phyloP scores from a whole-genome alignment of 2,797 vertebrate genomes.

The Leuciscus waleckii region DNA sequence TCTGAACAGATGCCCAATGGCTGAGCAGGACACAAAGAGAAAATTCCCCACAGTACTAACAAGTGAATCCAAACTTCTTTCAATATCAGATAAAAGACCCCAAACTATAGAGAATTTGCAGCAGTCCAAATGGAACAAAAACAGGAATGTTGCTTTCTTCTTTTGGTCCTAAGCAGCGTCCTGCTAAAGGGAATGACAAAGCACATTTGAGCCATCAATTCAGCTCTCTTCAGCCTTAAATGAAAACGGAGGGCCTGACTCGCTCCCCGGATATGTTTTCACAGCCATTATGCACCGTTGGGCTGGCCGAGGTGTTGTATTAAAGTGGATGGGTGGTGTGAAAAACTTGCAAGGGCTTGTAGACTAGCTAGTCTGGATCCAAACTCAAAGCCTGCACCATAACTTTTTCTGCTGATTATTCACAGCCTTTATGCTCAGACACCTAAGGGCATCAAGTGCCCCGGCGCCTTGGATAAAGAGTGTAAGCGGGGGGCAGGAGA shows the following conservation, averaged over 20 bases:
- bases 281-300: conserved; percentile 68
- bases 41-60: conserved; percentile 57
- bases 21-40: conserved; percentile 29
- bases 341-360: conserved; percentile 63
- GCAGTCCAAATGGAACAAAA: conserved; percentile 48
- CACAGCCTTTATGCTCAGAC: conserved; percentile 42
- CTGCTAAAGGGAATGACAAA: conserved; percentile 51
- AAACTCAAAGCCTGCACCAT: conserved; percentile 44
- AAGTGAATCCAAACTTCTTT: conserved; percentile 58
- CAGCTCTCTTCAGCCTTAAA: conserved; percentile 52
- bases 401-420: conserved; percentile 52
- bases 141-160: conserved; percentile 39
- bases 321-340: conserved; percentile 68
- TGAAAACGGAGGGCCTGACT: conserved; percentile 47
- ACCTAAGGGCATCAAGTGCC: conserved; percentile 44
- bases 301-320: conserved; percentile 71
- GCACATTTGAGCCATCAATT: conserved; percentile 62
- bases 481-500: conserved; percentile 22
- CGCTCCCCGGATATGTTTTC: conserved; percentile 45
- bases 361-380: conserved; percentile 42
- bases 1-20: conserved; percentile 60
- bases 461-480: conserved; percentile 44
- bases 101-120: conserved; percentile 9
- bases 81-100: conserved; percentile 55
- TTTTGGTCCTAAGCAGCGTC: conserved; percentile 19